Evolutionary conservation across 2,888 invertebrate genomes (phyloP), one percentile per base, ranked within the genome.

Genomic region (Amiota mariae): DNA sequence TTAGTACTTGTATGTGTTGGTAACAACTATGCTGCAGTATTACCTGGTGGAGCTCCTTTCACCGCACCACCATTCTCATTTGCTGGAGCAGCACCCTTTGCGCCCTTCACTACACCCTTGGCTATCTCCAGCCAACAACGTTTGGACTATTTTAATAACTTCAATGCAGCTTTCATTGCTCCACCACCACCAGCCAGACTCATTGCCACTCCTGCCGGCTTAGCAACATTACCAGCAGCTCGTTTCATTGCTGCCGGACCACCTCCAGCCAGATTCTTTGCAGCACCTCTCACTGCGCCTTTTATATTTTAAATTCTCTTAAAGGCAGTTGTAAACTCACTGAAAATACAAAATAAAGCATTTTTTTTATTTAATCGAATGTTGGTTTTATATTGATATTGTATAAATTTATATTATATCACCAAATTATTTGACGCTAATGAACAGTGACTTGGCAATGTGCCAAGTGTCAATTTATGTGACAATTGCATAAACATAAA

Each of bases 121-220:
- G 66, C 66, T 15, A 18, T 66, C 11, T 66, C 49, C 18, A 79
- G 85, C 61, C 87, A 86, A 57, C 87, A 88, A 12, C 85, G 87
- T 9, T 74, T 88, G 76, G 86, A 87, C 72, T 79, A 85, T 72
- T 80, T 81, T 10, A 86, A 87, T 68, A 86, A 82, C 68, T 82
- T 82, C 36, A 85, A 86, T 78, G 80, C 86, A 12, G 85, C 86
- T 20, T 78, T 78, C 70, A 75, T 77, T 0, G 76, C 83, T 18
- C 51, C 75, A 13, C 76, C 83, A 18, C 51, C 75, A 13, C 56
- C 83, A 0, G 82, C 79, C 11, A 79, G 84, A 8, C 20, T 84
- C 3, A 47, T 85, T 46, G 73, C 81, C 61, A 71, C 77, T 10
- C 80, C 81, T 0, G 54, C 74, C 0, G 80, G 74, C 0, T 56